phyloP scores from a whole-genome alignment of 2,113 vertebrate species.

The Saccopteryx bilineata region DNA sequence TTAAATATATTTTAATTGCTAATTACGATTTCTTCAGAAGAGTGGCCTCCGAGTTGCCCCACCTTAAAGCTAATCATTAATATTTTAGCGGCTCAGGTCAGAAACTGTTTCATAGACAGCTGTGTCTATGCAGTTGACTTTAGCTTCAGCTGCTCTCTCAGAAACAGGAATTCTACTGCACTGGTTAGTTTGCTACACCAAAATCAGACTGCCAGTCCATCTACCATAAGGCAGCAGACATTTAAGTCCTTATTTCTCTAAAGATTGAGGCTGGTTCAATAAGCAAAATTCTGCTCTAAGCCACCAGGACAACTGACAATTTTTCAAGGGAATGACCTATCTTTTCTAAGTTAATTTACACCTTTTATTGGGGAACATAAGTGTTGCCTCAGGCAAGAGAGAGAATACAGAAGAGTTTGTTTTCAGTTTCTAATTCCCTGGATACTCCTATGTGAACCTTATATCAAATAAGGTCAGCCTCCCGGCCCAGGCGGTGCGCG shows the following conservation, averaged over 20 bases:
- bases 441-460: slow-evolving; percentile 70
- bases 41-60: slow-evolving; percentile 74
- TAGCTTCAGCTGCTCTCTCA: background rate
- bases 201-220: background rate
- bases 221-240: background rate
- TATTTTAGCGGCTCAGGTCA: slow-evolving; percentile 76
- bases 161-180: background rate
- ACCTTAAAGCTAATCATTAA: slow-evolving; percentile 79
- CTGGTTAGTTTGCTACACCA: background rate
- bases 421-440: slow-evolving; percentile 76
- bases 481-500: background rate
- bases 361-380: slow-evolving; percentile 75
- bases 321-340: slow-evolving; percentile 81
- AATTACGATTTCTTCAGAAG: slow-evolving; percentile 84
- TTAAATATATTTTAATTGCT: slow-evolving; percentile 88
- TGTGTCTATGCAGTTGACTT: background rate
- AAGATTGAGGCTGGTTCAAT: slow-evolving; percentile 73
- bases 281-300: slow-evolving; percentile 79
- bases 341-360: slow-evolving; percentile 84
- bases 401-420: slow-evolving; percentile 77
- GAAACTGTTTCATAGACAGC: background rate
- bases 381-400: slow-evolving; percentile 71
- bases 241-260: slow-evolving; percentile 17
- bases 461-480: slow-evolving; percentile 72
- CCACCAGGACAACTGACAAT: slow-evolving; percentile 63